Base-by-base conservation (phyloP, 2,797 vertebrate species). In the Fratercula arctica region DNA sequence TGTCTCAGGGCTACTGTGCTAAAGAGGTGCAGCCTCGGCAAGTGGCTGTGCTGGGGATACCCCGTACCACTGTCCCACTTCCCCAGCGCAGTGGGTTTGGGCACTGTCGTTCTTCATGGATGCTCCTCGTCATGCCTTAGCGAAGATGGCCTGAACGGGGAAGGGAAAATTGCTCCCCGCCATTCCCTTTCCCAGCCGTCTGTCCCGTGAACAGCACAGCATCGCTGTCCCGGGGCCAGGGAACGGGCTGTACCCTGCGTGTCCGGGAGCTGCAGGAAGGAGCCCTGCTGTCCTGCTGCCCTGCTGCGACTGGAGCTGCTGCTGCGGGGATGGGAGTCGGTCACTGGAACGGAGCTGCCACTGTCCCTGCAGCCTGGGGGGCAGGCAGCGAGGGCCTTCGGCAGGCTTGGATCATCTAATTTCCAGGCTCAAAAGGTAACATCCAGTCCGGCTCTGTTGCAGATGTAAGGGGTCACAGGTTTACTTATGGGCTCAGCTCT, bases 381-480 rank as follows among this genome's bases (percentile, higher is more conserved):
- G 74, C 41, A 53, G 17, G 23, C 77, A 63, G 59, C 0, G 2
- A 73, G 16, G 19, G 18, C 54, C 63, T 59, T 54, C 28, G 78
- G 43, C 20, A 31, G 29, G 21, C 12, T 66, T 33, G 31, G 70
- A 14, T 79, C 11, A 0, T 13, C 76, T 37, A 1, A 15, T 24
- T 51, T 31, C 0, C 1, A 31, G 63, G 41, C 24, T 75, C 18
- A 0, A 53, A 69, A 29, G 63, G n/a, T 33, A 25, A 48, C 28
- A 21, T 37, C 77, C 48, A 45, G 10, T 4, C 48, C 28, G 4
- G 41, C 77, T 72, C 69, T 1, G 0, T 0, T 43, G 16, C 70
- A 59, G 41, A 15, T 1, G 3, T 0, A 16, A 24, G 21, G 18
- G 14, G 13, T 20, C 1, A 0, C 39, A 63, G 56, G n/a, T 85